phyloP scores from a whole-genome alignment of 2,797 vertebrate species.

The Columba guinea region DNA sequence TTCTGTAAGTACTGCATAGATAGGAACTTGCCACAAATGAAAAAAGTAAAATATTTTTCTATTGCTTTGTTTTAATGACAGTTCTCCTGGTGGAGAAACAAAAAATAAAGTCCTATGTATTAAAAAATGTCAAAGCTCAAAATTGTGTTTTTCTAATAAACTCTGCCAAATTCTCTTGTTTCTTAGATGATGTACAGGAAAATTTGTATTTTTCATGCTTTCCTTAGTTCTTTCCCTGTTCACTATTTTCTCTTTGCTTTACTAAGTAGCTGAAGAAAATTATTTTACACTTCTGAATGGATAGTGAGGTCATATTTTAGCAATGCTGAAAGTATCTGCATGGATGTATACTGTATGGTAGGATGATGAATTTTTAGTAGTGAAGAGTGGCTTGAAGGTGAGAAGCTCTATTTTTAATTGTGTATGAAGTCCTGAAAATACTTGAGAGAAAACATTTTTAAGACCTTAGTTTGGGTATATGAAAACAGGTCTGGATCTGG shows the following conservation, averaged over 20 bases:
- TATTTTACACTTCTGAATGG: neutral
- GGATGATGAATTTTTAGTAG: neutral
- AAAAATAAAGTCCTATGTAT: neutral
- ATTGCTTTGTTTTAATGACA: neutral
- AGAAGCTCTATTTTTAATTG: neutral
- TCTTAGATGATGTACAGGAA: neutral
- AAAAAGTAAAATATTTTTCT: neutral
- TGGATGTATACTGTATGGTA: neutral
- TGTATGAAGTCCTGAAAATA: neutral
- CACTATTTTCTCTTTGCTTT: neutral
- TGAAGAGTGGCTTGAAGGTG: neutral
- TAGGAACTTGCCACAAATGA: neutral
- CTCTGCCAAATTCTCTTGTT: neutral
- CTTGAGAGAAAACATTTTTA: neutral
- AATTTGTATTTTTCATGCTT: neutral
- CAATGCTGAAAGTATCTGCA: neutral
- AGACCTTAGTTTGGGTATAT: neutral
- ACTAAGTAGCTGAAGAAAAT: neutral
- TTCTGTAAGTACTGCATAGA: conserved; percentile 85
- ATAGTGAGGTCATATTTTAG: neutral
- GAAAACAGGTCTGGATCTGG: neutral
- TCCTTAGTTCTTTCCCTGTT: neutral
- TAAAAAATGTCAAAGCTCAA: neutral
- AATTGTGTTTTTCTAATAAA: neutral
- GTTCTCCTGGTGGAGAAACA: neutral